Evolutionary conservation across 2,113 vertebrate species (phyloP).

Genomic region (Poecile atricapillus): DNA sequence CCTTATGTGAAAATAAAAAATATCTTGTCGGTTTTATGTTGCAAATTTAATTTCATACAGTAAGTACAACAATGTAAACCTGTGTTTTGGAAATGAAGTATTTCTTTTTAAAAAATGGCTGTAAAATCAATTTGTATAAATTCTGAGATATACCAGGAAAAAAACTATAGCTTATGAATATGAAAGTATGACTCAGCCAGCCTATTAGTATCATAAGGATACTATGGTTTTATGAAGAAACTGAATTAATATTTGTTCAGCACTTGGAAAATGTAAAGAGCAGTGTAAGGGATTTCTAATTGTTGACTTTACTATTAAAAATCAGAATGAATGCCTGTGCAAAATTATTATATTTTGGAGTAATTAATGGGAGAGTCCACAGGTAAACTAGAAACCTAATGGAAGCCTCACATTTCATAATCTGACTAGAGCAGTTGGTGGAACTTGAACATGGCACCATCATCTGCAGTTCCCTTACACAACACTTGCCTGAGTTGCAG

Average conservation of each 20-base stretch:
- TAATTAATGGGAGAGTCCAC: neutral
- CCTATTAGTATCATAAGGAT: neutral
- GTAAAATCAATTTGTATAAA: neutral
- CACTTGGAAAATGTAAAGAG: conserved; percentile 7
- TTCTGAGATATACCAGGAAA: neutral
- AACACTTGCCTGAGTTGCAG: neutral
- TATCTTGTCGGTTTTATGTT: neutral
- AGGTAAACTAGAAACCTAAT: neutral
- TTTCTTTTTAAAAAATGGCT: neutral
- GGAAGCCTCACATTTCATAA: neutral
- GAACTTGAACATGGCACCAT: neutral
- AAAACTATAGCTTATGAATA: neutral
- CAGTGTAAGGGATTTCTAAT: neutral
- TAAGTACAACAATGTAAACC: neutral
- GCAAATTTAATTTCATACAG: neutral
- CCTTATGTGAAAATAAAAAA: neutral
- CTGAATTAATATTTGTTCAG: conserved; percentile 27
- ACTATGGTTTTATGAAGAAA: neutral
- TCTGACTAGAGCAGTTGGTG: neutral
- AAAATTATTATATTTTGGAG: conserved; percentile 3
- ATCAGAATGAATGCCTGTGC: neutral
- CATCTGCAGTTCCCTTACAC: neutral
- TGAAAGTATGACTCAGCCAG: conserved; percentile 18
- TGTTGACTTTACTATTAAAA: conserved; percentile 9
- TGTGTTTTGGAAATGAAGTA: neutral